These are phyloP conservation scores for Gastrophysa polygoni DNA, from an alignment of 2,888 invertebrate species.

Conservation along the genomic window DNA sequence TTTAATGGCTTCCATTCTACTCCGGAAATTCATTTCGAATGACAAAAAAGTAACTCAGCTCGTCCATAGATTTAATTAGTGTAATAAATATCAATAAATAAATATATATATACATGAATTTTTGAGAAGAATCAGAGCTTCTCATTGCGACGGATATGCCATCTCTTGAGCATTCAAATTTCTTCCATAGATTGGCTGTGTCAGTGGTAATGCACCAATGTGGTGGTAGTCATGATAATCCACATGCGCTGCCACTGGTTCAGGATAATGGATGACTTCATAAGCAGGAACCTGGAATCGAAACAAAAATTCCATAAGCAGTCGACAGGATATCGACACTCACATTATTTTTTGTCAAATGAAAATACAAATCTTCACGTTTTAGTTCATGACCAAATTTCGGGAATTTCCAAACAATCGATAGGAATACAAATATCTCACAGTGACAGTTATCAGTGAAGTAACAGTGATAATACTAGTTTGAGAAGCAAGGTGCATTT, in stretches of 20 bases:
- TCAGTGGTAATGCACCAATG: constrained; percentile 20
- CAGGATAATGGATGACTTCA: constrained; percentile 84
- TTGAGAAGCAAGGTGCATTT: no score
- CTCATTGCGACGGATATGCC: constrained; percentile 19
- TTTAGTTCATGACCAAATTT: no score
- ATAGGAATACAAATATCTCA: no score
- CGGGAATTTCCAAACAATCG: no score
- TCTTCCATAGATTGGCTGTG: constrained; percentile 27
- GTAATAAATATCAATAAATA: constrained; percentile 25
- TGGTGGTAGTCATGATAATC: constrained; percentile 33
- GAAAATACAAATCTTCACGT: no score
- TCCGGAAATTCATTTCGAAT: no score
- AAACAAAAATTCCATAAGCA: no score
- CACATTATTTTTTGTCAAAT: no score
- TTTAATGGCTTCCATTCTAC: no score
- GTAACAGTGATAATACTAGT: no score
- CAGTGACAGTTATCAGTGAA: no score
- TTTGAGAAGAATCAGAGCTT: not conserved
- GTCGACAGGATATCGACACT: no score
- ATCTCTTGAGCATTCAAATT: constrained; percentile 22
- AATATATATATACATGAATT: not conserved
- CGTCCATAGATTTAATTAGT: not conserved
- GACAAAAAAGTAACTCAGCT: not conserved
- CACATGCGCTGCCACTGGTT: constrained; percentile 65
- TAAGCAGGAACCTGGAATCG: constrained; percentile 73